Percentiles rank a stretch among this genome's conserved stretches.
These are phyloP conservation scores for Periophthalmus magnuspinnatus DNA, from an alignment of 2,797 vertebrate genomes.

Conservation along the genomic window DNA sequence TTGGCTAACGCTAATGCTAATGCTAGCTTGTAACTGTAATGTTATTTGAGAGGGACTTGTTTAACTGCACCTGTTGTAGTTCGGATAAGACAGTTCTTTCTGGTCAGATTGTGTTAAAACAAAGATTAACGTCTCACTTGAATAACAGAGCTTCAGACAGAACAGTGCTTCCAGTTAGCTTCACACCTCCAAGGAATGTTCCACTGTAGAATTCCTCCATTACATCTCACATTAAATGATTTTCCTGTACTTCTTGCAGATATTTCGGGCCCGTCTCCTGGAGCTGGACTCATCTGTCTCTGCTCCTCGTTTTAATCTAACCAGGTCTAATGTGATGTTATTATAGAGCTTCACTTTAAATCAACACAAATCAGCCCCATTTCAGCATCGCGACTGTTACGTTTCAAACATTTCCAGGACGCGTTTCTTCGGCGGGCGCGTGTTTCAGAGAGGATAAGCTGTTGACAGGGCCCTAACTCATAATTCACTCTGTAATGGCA, in stretches of 20 bases:
- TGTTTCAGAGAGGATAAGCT: neutral
- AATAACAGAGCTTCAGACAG: too few relatives aligned
- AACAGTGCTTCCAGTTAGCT: too few relatives aligned
- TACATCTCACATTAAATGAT: neutral
- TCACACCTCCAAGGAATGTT: too few relatives aligned
- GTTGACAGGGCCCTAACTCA: conserved; percentile 9
- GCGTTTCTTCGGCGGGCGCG: neutral
- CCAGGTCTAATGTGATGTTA: neutral
- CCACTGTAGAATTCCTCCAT: too few relatives aligned
- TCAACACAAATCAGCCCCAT: neutral
- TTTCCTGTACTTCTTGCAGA: neutral
- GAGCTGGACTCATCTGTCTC: too few relatives aligned
- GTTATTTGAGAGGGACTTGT: too few relatives aligned
- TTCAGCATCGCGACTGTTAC: neutral
- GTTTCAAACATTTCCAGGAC: neutral
- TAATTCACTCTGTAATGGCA: conserved; percentile 2
- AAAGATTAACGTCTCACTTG: too few relatives aligned
- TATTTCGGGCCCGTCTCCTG: neutral
- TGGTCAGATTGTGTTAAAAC: too few relatives aligned
- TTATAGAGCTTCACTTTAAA: neutral
- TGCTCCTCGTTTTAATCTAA: neutral
- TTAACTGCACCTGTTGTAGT: too few relatives aligned
- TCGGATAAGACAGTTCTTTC: too few relatives aligned
- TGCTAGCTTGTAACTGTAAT: too few relatives aligned
- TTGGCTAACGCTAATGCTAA: too few relatives aligned